Percentiles rank a stretch among this genome's conserved stretches.
These are phyloP conservation scores for Tautogolabrus adspersus DNA, from an alignment of 2,113 vertebrate species.

Conservation along the genomic window DNA sequence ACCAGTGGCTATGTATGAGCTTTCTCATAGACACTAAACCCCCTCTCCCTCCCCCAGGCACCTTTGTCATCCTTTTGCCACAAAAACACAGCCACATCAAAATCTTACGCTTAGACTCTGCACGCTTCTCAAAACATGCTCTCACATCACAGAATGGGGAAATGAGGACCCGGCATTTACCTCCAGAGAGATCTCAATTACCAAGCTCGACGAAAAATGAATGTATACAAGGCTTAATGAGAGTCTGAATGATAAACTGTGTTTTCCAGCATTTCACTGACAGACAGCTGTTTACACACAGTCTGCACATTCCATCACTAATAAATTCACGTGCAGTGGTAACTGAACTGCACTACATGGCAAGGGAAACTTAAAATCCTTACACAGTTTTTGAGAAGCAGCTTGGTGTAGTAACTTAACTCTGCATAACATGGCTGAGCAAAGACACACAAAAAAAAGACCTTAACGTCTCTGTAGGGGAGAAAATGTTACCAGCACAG, in stretches of 20 bases:
- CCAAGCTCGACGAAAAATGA: conserved; percentile 7
- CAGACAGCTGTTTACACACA: not conserved
- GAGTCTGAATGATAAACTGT: not conserved
- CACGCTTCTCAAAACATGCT: conserved; percentile 18
- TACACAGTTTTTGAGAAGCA: conserved; percentile 10
- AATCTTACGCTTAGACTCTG: conserved; percentile 5
- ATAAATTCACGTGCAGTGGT: conserved; percentile 21
- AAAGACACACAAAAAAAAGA: conserved; percentile 10
- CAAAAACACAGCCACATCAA: conserved; percentile 20
- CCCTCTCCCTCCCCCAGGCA: conserved; percentile 1
- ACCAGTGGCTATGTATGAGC: conserved; percentile 18
- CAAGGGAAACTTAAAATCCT: conserved; percentile 25
- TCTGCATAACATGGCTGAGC: no score
- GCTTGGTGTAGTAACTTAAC: no score
- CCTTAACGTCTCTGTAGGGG: conserved; percentile 2
- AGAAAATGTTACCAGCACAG: conserved; percentile 3
- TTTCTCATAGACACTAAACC: not conserved
- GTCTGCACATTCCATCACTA: conserved; percentile 26
- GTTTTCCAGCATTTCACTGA: not conserved
- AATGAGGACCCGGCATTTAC: conserved; percentile 1
- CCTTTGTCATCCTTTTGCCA: conserved; percentile 20
- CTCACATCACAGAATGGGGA: conserved; percentile 32
- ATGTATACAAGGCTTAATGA: conserved; percentile 2
- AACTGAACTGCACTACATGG: conserved; percentile 14
- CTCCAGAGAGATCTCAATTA: not conserved